Conservation (phyloP, 2,113 vertebrate species). For the Anseranas semipalmata region DNA sequence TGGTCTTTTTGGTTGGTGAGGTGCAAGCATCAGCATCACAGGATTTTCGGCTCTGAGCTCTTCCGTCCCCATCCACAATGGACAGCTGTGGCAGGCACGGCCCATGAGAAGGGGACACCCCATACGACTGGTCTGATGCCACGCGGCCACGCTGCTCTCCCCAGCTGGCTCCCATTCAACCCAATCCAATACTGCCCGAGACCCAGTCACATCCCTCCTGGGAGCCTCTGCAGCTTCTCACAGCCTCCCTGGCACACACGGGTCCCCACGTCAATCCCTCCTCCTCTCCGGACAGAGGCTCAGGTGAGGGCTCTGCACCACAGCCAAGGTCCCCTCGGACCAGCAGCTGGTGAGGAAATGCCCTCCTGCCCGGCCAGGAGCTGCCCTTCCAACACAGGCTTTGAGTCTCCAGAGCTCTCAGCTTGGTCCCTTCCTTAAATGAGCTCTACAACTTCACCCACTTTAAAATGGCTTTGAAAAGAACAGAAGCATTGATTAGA, state of each 20-base stretch:
- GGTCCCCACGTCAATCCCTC: not conserved
- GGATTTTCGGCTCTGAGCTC: not conserved
- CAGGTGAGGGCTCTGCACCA: accelerated
- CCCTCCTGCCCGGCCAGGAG: not conserved
- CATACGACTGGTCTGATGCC: too few species aligned
- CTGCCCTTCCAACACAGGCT: not conserved
- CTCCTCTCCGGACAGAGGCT: not conserved
- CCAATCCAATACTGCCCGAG: not conserved
- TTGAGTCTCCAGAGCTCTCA: not conserved
- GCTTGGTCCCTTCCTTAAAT: not conserved
- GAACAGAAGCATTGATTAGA: not conserved
- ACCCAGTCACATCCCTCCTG: not conserved
- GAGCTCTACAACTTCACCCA: not conserved
- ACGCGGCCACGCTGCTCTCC: not conserved
- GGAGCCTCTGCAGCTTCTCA: not conserved
- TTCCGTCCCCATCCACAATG: not conserved
- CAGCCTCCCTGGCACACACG: not conserved
- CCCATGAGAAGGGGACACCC: accelerated
- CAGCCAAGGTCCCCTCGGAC: not conserved
- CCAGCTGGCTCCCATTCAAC: not conserved
- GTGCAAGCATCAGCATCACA: not conserved
- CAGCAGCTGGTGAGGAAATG: too few species aligned
- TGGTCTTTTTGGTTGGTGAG: not conserved
- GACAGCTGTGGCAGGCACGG: not conserved
- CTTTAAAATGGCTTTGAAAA: not conserved